These are phyloP conservation scores for Pachymerium ferrugineum DNA, from an alignment of 2,888 invertebrate genomes.

Conservation along the genomic window DNA sequence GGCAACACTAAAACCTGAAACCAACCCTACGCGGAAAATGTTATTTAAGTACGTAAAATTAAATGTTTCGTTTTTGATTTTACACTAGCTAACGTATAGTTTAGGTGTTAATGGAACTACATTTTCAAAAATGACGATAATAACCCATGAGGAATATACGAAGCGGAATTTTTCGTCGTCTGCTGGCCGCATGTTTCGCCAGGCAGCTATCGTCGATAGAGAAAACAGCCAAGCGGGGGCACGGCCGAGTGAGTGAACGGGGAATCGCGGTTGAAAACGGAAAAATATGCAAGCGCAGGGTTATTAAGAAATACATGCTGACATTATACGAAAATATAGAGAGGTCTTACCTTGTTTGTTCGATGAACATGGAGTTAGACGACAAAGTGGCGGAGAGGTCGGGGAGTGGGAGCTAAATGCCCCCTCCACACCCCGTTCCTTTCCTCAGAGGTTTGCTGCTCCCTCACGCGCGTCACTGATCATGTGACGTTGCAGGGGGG, in stretches of 20 bases:
- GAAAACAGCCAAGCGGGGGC: not conserved
- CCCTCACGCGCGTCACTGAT: conserved; percentile 33
- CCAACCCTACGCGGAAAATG: no score
- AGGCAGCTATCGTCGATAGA: not conserved
- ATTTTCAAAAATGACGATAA: no score
- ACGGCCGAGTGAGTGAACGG: not conserved
- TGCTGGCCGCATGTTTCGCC: not conserved
- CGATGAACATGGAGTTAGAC: conserved; percentile 7
- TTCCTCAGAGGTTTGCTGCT: conserved; percentile 27
- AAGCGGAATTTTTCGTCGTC: not conserved
- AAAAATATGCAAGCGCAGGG: not conserved
- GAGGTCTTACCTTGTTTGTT: not conserved
- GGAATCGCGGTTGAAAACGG: not conserved
- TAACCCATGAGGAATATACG: no score
- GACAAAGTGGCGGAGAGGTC: conserved; percentile 15
- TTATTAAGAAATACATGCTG: not conserved
- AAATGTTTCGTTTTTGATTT: no score
- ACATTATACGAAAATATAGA: not conserved
- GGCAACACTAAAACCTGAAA: not conserved
- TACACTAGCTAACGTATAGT: no score
- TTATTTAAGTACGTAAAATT: not conserved
- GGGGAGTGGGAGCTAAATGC: conserved; percentile 24
- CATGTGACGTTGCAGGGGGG: conserved; percentile 35
- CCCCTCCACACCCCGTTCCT: conserved; percentile 29
- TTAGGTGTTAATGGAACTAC: no score